Evolutionary conservation across 2,113 vertebrate genomes (phyloP).

Genomic region (Melanerpes aurifrons): DNA sequence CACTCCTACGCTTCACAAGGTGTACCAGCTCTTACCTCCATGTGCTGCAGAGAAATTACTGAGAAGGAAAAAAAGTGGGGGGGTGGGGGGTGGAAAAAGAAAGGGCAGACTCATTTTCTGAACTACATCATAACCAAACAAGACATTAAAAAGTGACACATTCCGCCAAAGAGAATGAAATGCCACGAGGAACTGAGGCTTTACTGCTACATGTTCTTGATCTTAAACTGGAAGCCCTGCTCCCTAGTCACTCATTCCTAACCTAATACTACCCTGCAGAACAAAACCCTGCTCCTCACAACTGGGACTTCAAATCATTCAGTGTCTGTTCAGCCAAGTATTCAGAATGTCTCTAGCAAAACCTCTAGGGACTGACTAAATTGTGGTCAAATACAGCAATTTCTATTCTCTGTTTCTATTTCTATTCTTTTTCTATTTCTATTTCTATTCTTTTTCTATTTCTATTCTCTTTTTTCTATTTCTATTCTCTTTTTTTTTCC

Average conservation of each 20-base stretch:
- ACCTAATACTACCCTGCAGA: neutral
- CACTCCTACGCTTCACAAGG: neutral
- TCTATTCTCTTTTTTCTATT: no score
- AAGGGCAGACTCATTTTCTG: neutral
- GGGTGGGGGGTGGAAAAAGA: neutral
- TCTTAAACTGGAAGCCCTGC: neutral
- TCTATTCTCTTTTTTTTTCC: no score
- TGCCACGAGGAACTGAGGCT: slow-evolving; percentile 12
- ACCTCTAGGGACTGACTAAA: neutral
- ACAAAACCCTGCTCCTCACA: neutral
- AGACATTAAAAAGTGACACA: neutral
- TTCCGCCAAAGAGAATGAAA: neutral
- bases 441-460: no score
- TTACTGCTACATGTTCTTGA: neutral
- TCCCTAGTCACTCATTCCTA: neutral
- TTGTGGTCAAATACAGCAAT: neutral
- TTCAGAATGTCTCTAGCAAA: neutral
- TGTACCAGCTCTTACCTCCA: neutral
- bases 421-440: no score
- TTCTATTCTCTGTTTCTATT: neutral
- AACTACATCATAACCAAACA: neutral
- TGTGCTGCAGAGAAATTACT: neutral
- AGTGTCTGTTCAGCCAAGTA: neutral
- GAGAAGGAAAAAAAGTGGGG: neutral
- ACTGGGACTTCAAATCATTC: neutral